Evolutionary conservation across 2,888 invertebrate genomes (phyloP).

Genomic region (Epistrophe grossulariae): DNA sequence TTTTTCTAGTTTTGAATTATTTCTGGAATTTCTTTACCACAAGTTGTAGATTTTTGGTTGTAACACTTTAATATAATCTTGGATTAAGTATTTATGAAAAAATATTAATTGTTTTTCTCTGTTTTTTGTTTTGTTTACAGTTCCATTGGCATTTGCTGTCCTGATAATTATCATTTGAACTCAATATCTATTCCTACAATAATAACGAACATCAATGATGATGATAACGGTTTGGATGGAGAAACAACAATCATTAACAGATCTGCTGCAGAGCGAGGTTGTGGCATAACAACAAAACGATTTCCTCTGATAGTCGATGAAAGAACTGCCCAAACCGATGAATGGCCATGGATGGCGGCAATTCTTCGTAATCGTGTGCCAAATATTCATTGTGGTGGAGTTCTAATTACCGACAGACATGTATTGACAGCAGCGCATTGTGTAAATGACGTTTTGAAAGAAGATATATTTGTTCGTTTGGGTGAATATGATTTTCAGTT

Average conservation of each 20-base stretch:
- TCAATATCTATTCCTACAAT: constrained; percentile 80
- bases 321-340: constrained; percentile 87
- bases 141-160: constrained; percentile 90
- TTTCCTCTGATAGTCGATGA: constrained; percentile 87
- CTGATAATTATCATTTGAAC: constrained; percentile 83
- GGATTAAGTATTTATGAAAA: no score
- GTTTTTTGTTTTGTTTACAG: constrained; percentile 75
- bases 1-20: neutral
- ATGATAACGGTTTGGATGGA: constrained; percentile 55
- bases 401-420: constrained; percentile 89
- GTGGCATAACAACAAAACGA: constrained; percentile 83
- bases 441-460: constrained; percentile 85
- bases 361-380: constrained; percentile 86
- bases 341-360: constrained; percentile 95
- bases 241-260: constrained; percentile 78
- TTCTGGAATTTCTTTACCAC: no score
- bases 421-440: constrained; percentile 86
- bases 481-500: constrained; percentile 92
- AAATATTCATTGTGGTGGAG: constrained; percentile 90
- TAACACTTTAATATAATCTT: no score
- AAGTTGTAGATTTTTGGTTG: no score
- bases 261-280: constrained; percentile 82
- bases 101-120: neutral
- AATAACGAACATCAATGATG: constrained; percentile 69
- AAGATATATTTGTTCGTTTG: constrained; percentile 88